phyloP scores from a whole-genome alignment of 2,113 vertebrate species.

The Bolborhynchus lineola region DNA sequence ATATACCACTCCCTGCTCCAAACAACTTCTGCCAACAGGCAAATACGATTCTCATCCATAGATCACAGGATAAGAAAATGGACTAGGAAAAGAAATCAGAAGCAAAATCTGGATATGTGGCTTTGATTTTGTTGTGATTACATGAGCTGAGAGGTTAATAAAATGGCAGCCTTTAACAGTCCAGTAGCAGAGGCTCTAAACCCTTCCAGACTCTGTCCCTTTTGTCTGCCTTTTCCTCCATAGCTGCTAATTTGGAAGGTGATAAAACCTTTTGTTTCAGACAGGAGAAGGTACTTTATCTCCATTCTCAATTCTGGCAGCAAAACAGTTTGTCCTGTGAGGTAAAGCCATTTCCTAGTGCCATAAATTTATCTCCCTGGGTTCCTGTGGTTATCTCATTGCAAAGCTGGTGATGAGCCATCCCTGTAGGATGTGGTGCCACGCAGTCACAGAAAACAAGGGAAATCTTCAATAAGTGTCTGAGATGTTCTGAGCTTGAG shows the following conservation, averaged over 20 bases:
- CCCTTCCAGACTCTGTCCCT: background rate
- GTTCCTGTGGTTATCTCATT: background rate
- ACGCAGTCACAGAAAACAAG: background rate
- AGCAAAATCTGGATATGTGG: background rate
- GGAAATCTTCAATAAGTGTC: background rate
- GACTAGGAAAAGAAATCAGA: background rate
- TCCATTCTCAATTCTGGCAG: background rate
- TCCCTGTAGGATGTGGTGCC: background rate
- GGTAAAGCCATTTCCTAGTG: background rate
- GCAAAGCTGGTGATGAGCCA: background rate
- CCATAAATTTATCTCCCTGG: background rate
- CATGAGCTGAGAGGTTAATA: background rate
- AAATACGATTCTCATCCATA: background rate
- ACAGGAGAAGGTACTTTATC: constrained; percentile 10
- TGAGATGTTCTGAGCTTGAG: background rate
- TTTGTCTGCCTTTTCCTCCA: background rate
- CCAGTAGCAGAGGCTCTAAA: background rate
- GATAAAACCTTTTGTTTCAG: constrained; percentile 30
- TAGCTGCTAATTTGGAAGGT: background rate
- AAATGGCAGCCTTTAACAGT: background rate
- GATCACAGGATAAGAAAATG: background rate
- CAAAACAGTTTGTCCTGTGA: background rate
- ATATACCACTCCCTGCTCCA: background rate
- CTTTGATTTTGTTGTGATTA: background rate
- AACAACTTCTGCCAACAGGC: background rate